phyloP scores from a whole-genome alignment of 2,113 vertebrate genomes.

The Pachycephala philippinensis region DNA sequence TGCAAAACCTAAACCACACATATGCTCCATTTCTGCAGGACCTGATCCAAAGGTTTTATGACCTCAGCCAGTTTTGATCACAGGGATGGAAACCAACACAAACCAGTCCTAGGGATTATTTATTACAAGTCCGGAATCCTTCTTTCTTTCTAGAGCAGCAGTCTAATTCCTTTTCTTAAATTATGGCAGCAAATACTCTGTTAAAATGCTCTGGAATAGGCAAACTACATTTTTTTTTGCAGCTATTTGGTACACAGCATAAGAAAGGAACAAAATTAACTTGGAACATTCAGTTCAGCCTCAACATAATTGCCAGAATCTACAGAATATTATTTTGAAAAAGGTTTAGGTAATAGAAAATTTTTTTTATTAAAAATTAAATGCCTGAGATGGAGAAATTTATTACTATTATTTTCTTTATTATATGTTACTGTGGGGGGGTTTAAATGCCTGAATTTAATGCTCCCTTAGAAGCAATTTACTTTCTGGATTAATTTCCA shows the following conservation, averaged over 20 bases:
- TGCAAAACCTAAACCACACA: background rate
- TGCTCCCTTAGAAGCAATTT: background rate
- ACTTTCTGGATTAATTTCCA: background rate
- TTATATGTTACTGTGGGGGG: background rate
- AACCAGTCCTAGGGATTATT: background rate
- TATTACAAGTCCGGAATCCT: background rate
- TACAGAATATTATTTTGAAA: background rate
- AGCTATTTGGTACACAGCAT: background rate
- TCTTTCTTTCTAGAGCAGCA: background rate
- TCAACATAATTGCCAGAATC: background rate
- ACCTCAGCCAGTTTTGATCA: background rate
- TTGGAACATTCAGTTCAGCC: background rate
- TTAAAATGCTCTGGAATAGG: background rate
- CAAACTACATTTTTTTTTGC: background rate
- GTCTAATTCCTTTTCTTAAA: background rate
- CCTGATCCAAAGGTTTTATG: background rate
- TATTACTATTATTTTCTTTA: background rate
- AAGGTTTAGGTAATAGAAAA: background rate
- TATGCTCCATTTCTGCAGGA: background rate
- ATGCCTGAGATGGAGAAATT: background rate
- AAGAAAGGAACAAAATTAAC: background rate
- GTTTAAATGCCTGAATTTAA: background rate
- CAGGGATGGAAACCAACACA: accelerated
- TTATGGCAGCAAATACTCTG: background rate
- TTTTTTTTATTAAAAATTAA: background rate